Evolutionary conservation across 1,140 invertebrate genomes (phyloP), one percentile per base, ranked within the genome.

Genomic region (Calosoma granatense): DNA sequence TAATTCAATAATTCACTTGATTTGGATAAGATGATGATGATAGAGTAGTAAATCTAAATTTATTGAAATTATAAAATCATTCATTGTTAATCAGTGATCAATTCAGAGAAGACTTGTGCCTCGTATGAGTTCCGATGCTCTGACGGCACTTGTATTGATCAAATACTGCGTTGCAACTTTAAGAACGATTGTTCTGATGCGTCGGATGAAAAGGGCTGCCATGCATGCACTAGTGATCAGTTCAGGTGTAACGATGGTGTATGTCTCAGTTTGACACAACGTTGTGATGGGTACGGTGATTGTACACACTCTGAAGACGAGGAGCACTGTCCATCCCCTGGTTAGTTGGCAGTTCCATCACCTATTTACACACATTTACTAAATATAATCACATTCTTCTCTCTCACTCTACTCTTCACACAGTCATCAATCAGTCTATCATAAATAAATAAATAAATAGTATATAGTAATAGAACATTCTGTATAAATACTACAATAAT

Each of bases 291-390:
- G 26, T 63, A 70, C 0, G 56, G 58, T 39, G 83, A 88, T 64
- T 86, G 84, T 68, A 69, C 70, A 52, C 76, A 78, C 52, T 75
- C 76, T 30, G 81, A 83, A 59, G 83, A 85, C 63, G 83, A 85
- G 61, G 74, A 65, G 59, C 74, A 77, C 51, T 84, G 82, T 69
- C 9, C 9, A 47, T 11, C 41, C 3, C 17, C 17, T 17, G 41
- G 41, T 47, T 47, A 47, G 41, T 47, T 47, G 4, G 3, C 17
- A 47, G 41, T 47, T 47, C 41, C 41, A 11, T 47, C 41, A 30
- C 4, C 26, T 6, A n/a, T n/a, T n/a, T n/a, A n/a, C n/a, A n/a
- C n/a, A n/a, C n/a, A n/a, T n/a, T n/a, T n/a, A n/a, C n/a, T n/a
- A n/a, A n/a, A n/a, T n/a, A n/a, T n/a, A n/a, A n/a, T n/a, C n/a